A percentile compares a stretch with the other conserved stretches of the same genome.
phyloP scores from a whole-genome alignment of 2,888 invertebrate genomes.

The Orchestes rusci region DNA sequence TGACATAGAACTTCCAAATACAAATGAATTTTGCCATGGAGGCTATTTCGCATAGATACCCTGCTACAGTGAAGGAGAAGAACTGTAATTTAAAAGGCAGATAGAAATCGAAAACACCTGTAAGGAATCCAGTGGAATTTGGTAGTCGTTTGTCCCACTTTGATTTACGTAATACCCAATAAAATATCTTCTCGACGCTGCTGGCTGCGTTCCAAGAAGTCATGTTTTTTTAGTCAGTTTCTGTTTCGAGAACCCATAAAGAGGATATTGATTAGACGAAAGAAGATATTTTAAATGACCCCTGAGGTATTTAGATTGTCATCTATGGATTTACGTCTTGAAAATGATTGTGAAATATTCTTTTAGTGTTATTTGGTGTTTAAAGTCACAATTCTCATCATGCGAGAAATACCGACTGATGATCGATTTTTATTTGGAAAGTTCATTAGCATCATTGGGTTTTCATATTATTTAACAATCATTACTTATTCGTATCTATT shows the following conservation, averaged over 20 bases:
- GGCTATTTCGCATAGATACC: no score
- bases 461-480: no score
- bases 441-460: no score
- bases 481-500: no score
- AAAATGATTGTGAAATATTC: conserved; percentile 13
- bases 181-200: conserved; percentile 15
- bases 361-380: no score
- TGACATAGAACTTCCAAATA: no score
- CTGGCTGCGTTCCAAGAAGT: conserved; percentile 17
- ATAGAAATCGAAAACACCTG: conserved; percentile 25
- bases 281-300: conserved; percentile 25
- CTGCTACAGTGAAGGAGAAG: no score
- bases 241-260: conserved; percentile 25
- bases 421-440: no score
- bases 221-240: conserved; percentile 21
- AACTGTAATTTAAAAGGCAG: no score
- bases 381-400: no score
- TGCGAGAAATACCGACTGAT: no score
- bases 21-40: no score
- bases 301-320: conserved; percentile 18
- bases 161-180: conserved; percentile 25
- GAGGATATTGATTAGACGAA: conserved; percentile 25
- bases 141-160: conserved; percentile 25
- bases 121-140: conserved; percentile 25
- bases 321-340: conserved; percentile 17